Evolutionary conservation across 2,888 invertebrate genomes (phyloP), one percentile per base, ranked within the genome.

Genomic region (Podotricha telesiphe): DNA sequence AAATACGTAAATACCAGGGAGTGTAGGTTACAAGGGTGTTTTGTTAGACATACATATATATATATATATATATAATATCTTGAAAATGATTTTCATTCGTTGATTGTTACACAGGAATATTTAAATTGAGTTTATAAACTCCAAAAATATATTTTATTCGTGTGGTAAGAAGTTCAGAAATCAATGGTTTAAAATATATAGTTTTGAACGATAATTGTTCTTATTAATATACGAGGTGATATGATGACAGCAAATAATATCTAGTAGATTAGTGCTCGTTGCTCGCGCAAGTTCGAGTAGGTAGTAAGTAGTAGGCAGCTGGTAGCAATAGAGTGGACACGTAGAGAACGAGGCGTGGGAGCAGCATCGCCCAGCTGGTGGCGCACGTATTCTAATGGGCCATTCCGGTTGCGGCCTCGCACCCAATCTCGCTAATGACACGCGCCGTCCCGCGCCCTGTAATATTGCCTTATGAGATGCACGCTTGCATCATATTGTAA

Each of bases 361-460:
- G 73, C 70, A 65, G 69, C 72, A n/a, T n/a, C n/a, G 70, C 64
- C n/a, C n/a, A n/a, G 71, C 63, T 70, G 72, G 74, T 68, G 68
- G 67, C 58, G 74, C 73, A 76, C 78, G 79, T 78, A 78, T 78
- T 80, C 69, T 76, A 78, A 79, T 78, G 71, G 74, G 70, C 59
- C 65, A 72, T 72, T 67, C 53, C 69, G 69, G 69, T 40, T 45
- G 62, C 73, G 50, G 50, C 50, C 48, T 70, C 74, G 72, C 72
- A 75, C 72, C 72, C 70, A 75, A 75, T 72, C 72, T 73, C 75
- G 65, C 74, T 75, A 77, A 77, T 78, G 72, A 77, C 73, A 7
- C 42, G 45, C 45, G 59, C 64, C 62, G 28, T 42, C 55, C 74
- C 72, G 74, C 55, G 65, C 72, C 73, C 74, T 75, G 72, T 74